These are phyloP conservation scores for Enteromius mattozi DNA, from an alignment of 2,797 vertebrate genomes.

Conservation along the genomic window DNA sequence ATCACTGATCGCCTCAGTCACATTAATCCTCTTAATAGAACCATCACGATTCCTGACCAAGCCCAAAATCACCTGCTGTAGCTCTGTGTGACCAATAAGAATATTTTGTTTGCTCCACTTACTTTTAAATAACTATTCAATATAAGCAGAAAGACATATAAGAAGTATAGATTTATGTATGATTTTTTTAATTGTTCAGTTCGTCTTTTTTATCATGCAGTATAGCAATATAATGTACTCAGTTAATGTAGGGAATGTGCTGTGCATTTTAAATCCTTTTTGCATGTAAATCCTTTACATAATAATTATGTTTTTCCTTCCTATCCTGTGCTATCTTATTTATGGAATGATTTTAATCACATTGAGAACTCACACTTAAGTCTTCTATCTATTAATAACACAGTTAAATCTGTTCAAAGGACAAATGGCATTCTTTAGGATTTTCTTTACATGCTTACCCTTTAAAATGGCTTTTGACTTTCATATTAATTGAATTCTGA, in stretches of 20 bases:
- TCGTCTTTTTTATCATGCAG: background rate
- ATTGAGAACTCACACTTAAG: background rate
- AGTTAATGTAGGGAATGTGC: background rate
- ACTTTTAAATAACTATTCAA: background rate
- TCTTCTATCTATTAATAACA: conserved; percentile 19
- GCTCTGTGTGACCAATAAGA: background rate
- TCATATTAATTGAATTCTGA: conserved; percentile 3
- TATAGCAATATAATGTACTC: background rate
- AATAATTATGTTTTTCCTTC: background rate
- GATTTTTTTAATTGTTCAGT: background rate
- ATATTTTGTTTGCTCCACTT: background rate
- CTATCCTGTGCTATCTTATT: background rate
- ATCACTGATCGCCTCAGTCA: conserved; percentile 70
- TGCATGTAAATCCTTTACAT: background rate
- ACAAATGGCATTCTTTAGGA: conserved; percentile 4
- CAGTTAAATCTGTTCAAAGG: conserved; percentile 12
- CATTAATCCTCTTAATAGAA: conserved; percentile 79
- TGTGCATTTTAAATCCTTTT: background rate
- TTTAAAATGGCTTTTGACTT: conserved; percentile 13
- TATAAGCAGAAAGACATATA: background rate
- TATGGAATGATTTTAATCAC: background rate
- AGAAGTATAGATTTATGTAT: background rate
- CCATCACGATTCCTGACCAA: conserved; percentile 57
- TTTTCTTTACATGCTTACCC: conserved; percentile 17
- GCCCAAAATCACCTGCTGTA: conserved; percentile 70